Percentiles rank a stretch among this genome's conserved stretches.
Evolutionary conservation across 2,888 invertebrate species (phyloP).

Genomic region (Holacanthella duospinosa): DNA sequence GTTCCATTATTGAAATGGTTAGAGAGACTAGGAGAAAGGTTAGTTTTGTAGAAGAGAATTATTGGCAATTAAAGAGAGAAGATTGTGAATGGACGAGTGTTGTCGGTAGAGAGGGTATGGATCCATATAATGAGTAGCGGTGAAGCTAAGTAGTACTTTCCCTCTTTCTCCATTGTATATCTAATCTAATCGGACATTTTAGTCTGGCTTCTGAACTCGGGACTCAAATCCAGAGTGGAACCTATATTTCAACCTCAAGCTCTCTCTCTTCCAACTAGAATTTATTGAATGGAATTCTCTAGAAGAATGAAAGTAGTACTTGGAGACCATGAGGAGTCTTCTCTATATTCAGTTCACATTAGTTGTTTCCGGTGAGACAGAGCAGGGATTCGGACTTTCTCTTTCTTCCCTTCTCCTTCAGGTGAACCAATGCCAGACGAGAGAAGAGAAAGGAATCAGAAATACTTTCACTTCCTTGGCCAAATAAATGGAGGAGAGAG

Average conservation of each 20-base stretch:
- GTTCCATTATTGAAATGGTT: conserved; percentile 1
- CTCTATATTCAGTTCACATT: conserved; percentile 8
- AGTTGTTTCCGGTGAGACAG: conserved; percentile 1
- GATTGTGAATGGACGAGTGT: conserved; percentile 6
- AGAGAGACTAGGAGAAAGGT: background rate
- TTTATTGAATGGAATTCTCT: background rate
- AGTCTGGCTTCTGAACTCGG: background rate
- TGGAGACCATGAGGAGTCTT: conserved; percentile 2
- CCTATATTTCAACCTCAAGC: background rate
- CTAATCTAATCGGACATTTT: background rate
- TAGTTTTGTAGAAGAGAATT: conserved; percentile 10
- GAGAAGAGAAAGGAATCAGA: background rate
- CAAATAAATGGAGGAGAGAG: background rate
- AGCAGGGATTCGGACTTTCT: conserved; percentile 2
- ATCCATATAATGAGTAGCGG: background rate
- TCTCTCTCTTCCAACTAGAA: background rate
- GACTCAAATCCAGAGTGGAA: background rate
- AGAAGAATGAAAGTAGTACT: conserved; percentile 2
- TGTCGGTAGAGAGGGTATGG: background rate
- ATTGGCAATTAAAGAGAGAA: conserved; percentile 12
- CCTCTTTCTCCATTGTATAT: background rate
- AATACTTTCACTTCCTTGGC: background rate
- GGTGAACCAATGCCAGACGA: background rate
- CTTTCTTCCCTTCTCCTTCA: conserved; percentile 10
- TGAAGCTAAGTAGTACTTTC: background rate